Percentiles rank a stretch among this genome's conserved stretches.
Conservation (phyloP, 1,140 invertebrate species). For the Drosophila arawakana region DNA sequence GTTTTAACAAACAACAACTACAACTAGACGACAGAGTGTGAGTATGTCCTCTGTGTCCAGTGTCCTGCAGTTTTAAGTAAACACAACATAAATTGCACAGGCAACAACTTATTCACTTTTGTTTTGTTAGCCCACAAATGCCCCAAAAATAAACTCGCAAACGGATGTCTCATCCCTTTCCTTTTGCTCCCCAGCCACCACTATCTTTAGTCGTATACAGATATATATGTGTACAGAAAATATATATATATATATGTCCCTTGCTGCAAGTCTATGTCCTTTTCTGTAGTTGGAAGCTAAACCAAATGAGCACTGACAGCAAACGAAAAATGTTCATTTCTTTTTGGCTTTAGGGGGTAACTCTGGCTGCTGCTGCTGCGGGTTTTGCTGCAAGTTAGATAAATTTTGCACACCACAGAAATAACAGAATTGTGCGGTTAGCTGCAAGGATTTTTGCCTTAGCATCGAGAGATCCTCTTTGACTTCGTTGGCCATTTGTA, state of each 20-base stretch:
- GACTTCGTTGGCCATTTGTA: constrained; percentile 42
- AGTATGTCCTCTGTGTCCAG: constrained; percentile 3
- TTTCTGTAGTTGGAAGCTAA: constrained; percentile 3
- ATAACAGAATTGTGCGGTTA: constrained; percentile 73
- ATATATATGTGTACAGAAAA: background rate
- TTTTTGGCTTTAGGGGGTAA: constrained; percentile 27
- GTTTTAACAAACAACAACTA: constrained; percentile 31
- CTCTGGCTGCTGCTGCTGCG: constrained; percentile 19
- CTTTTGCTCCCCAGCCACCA: background rate
- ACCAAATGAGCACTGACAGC: constrained; percentile 74
- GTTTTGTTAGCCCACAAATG: constrained; percentile 65
- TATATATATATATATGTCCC: constrained; percentile 30
- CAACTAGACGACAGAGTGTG: constrained; percentile 1
- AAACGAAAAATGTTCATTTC: constrained; percentile 45
- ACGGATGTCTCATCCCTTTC: constrained; percentile 37
- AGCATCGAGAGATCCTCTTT: constrained; percentile 35
- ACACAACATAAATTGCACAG: constrained; percentile 59
- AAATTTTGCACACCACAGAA: constrained; percentile 65
- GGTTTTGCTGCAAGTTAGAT: constrained; percentile 55
- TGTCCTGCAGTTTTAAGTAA: constrained; percentile 57
- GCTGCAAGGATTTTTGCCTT: constrained; percentile 59
- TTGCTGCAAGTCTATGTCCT: constrained; percentile 15
- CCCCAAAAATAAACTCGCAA: constrained; percentile 67
- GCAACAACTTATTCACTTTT: constrained; percentile 76
- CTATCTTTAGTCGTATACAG: background rate